These are phyloP conservation scores for Caranx ignobilis DNA, from an alignment of 2,113 vertebrate genomes.

Conservation along the genomic window DNA sequence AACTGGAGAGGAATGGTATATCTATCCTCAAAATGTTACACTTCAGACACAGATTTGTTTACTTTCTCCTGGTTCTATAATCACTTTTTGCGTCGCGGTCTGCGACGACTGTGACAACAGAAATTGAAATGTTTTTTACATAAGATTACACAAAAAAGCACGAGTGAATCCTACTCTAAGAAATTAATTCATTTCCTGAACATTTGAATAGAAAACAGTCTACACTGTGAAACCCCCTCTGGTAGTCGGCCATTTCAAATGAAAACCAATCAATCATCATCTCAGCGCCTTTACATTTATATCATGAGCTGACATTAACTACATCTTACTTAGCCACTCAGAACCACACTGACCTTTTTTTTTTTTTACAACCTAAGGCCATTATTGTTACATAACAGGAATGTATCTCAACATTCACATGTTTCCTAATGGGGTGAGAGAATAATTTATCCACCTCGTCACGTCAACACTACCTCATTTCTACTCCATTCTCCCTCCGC, in stretches of 20 bases:
- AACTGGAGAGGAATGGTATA: not conserved
- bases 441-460: conserved; percentile 16
- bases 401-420: conserved; percentile 9
- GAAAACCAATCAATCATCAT: not conserved
- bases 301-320: not conserved
- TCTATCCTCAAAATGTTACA: not conserved
- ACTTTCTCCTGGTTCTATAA: not conserved
- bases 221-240: not conserved
- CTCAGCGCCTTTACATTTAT: not conserved
- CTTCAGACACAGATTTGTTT: not conserved
- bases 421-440: not conserved
- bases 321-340: not conserved
- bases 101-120: not conserved
- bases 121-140: not conserved
- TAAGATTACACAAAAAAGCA: not conserved
- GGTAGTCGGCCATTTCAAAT: not conserved
- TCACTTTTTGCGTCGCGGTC: not conserved
- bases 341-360: not conserved
- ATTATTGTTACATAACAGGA: conserved; percentile 1
- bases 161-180: not conserved
- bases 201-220: not conserved
- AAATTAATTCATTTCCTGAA: not conserved
- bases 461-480: conserved; percentile 6
- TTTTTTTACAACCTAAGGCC: not conserved
- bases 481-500: conserved; percentile 16